These are phyloP conservation scores for Mixornis gularis DNA, from an alignment of 2,113 vertebrate genomes.

Conservation along the genomic window DNA sequence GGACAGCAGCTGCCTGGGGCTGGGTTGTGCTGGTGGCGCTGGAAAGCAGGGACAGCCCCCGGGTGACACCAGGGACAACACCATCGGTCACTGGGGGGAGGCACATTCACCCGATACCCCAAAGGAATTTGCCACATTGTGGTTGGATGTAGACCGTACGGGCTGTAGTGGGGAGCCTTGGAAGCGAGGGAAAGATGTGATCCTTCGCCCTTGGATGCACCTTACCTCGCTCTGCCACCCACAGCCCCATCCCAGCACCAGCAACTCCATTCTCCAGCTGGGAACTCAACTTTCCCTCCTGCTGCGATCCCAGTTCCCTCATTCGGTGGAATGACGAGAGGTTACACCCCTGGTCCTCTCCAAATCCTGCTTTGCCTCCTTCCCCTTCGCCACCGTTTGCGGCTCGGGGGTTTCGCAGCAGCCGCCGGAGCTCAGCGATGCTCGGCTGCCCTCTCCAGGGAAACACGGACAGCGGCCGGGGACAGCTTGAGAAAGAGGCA, in stretches of 20 bases:
- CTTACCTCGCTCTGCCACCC: accelerated
- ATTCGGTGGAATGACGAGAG: accelerated
- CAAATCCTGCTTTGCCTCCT: neutral
- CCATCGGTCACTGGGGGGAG: accelerated
- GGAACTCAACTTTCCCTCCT: neutral
- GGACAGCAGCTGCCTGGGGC: neutral
- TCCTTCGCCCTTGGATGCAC: accelerated
- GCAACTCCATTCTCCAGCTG: accelerated
- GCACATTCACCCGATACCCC: neutral
- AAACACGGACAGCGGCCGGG: neutral
- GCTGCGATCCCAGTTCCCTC: neutral
- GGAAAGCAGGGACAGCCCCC: neutral
- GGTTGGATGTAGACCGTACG: accelerated
- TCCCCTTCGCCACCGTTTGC: accelerated
- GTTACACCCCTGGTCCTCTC: neutral
- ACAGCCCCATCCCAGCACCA: neutral
- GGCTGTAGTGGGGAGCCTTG: neutral
- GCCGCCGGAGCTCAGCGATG: neutral
- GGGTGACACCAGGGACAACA: neutral
- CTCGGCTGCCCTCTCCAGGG: slow-evolving; percentile 45
- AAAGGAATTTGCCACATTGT: accelerated
- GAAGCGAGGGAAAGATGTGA: neutral
- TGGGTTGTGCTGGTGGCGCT: neutral
- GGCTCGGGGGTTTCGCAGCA: neutral
- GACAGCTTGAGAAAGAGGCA: neutral